These are phyloP conservation scores for Gymnoscelis rufifasciata DNA, from an alignment of 2,888 invertebrate genomes.

Conservation along the genomic window DNA sequence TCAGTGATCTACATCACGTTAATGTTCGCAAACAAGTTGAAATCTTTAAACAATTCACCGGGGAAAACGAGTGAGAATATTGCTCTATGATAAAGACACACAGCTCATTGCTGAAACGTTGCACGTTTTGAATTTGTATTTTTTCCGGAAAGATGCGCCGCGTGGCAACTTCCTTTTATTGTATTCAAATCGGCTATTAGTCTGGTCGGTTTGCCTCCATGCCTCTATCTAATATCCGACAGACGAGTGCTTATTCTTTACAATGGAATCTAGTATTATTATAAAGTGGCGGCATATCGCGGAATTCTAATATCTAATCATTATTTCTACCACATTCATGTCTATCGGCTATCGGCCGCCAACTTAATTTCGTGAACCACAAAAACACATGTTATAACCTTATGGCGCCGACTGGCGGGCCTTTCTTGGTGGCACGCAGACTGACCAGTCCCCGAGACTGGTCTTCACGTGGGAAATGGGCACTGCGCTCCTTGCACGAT, in stretches of 20 bases:
- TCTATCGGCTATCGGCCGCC: conserved; percentile 47
- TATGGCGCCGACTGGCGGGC: conserved; percentile 61
- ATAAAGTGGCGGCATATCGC: conserved; percentile 23
- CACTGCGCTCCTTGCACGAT: conserved; percentile 55
- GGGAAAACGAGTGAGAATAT: conserved; percentile 5
- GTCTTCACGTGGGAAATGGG: conserved; percentile 70
- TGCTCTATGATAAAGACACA: conserved; percentile 6
- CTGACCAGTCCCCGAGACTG: conserved; percentile 58
- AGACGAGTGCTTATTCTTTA: conserved; percentile 9
- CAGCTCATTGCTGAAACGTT: conserved; percentile 15
- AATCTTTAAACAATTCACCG: no score
- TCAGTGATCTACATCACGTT: conserved; percentile 24
- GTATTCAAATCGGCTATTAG: conserved; percentile 26
- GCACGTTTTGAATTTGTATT: conserved; percentile 16
- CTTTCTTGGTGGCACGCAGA: conserved; percentile 70
- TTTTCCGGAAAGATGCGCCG: conserved; percentile 22
- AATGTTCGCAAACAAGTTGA: conserved; percentile 5
- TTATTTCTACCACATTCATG: conserved; percentile 42
- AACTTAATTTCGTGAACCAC: conserved; percentile 46
- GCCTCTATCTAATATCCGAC: conserved; percentile 14
- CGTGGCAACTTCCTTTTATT: conserved; percentile 24
- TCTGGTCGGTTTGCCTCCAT: conserved; percentile 19
- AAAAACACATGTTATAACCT: conserved; percentile 64
- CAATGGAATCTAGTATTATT: conserved; percentile 18
- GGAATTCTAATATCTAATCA: conserved; percentile 35